Base-by-base conservation (phyloP, 2,797 vertebrate genomes). In the Microctenopoma stevenorrisi region DNA sequence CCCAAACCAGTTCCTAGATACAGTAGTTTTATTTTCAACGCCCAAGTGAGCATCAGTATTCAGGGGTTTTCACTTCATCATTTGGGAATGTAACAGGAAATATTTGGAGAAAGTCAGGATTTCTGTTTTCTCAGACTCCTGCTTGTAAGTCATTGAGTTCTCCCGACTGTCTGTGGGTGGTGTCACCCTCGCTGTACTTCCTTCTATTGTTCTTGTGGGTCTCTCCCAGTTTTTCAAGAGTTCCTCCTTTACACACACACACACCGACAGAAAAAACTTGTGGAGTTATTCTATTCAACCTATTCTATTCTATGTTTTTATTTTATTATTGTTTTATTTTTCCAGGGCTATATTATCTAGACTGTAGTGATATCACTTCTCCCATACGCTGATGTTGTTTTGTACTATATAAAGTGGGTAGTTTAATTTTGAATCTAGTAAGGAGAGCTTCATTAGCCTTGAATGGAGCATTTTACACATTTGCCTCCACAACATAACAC, bases 131-230 rank as follows among this genome's bases (percentile, higher is more conserved):
- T 48, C 30, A 47, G 37, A 54, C 2, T 46, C 26, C 35, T 33
- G 33, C 26, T 13, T 15, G 38, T 48, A 64, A 61, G 40, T 68
- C 46, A 26, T 14, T 8, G 10, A 68, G 60, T 74, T 73, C 63
- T 63, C 64, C 46, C 57, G 26, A 72, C 55, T 42, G 80, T 81
- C 68, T 81, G 1, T 64, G 83, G 89, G 85, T 85, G 87, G 88
- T 85, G 87, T 88, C 85, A 38, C 69, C 4, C 52, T 55, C 63
- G 60, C 33, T 53, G 69, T 50, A 73, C 79, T 89, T 91, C 88
- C 84, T 77, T 50, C 79, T 35, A 79, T 88, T 91, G 86, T 89
- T 72, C 65, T 49, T 74, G 65, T 51, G 76, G 30, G 72, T 81
- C 86, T 77, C 47, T 77, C 59, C 13, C 50, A 40, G 16, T 44